These are phyloP conservation scores for Phyllostomus discolor DNA, from an alignment of 2,113 vertebrate genomes.

Conservation along the genomic window DNA sequence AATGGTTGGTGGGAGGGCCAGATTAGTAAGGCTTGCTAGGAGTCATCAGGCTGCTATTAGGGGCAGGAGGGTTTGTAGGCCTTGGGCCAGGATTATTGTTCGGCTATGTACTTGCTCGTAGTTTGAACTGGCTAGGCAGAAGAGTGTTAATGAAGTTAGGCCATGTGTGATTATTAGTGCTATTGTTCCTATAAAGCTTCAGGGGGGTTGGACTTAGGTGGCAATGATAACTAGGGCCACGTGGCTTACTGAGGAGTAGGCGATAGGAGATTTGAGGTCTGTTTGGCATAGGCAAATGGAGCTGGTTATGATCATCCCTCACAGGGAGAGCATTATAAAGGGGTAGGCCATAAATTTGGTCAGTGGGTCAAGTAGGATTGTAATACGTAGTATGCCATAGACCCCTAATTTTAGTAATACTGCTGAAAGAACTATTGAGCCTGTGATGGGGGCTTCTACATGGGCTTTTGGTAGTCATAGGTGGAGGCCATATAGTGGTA, in stretches of 20 bases:
- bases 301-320: too few species aligned
- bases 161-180: neutral
- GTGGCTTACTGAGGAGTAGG: neutral
- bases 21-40: neutral
- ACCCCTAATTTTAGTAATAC: neutral
- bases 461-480: neutral
- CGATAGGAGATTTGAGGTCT: too few species aligned
- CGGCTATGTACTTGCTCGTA: neutral
- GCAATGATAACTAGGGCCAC: neutral
- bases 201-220: neutral
- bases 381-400: fast-evolving
- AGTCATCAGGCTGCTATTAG: neutral
- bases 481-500: neutral
- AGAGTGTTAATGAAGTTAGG: neutral
- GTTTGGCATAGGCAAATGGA: too few species aligned
- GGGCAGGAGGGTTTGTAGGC: neutral
- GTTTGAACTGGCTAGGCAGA: neutral
- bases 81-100: neutral
- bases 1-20: neutral
- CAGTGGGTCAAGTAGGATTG: fast-evolving
- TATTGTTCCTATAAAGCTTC: neutral
- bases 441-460: neutral
- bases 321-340: too few species aligned
- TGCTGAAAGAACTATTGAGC: neutral
- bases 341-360: too few species aligned